Conservation (phyloP, 2,113 vertebrate genomes). For the Nycticryphes semicollaris region DNA sequence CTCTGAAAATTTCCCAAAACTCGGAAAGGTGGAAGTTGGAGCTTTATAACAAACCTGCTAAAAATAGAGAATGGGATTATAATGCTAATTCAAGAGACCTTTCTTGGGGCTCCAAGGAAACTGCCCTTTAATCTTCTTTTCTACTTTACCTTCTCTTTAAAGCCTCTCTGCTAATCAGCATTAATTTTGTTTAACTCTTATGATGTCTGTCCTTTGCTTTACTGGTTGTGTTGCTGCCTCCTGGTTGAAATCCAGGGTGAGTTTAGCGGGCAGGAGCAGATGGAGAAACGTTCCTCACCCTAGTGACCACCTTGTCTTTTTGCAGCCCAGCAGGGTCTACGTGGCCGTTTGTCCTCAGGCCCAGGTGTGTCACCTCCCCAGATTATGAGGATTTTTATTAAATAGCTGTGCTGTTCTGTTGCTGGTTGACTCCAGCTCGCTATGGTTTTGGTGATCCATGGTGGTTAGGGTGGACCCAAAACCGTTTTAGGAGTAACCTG, state of each 20-base stretch:
- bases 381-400: background rate
- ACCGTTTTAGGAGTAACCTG: accelerated
- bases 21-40: background rate
- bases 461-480: background rate
- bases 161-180: conserved; percentile 33
- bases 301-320: accelerated
- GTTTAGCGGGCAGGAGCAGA: background rate
- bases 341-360: background rate
- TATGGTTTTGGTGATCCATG: background rate
- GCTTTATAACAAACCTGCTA: background rate
- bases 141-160: background rate
- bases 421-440: accelerated
- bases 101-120: background rate
- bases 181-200: conserved; percentile 15
- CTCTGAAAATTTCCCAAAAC: background rate
- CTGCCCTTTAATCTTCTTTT: conserved; percentile 58
- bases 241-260: background rate
- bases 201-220: conserved; percentile 18
- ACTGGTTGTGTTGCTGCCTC: background rate
- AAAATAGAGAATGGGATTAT: conserved; percentile 39
- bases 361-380: background rate
- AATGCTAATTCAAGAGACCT: conserved; percentile 2
- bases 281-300: accelerated
- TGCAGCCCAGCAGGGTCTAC: accelerated
- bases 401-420: background rate